These are phyloP conservation scores for Acipenser oxyrinchus DNA, from an alignment of 2,797 vertebrate genomes.

Conservation along the genomic window DNA sequence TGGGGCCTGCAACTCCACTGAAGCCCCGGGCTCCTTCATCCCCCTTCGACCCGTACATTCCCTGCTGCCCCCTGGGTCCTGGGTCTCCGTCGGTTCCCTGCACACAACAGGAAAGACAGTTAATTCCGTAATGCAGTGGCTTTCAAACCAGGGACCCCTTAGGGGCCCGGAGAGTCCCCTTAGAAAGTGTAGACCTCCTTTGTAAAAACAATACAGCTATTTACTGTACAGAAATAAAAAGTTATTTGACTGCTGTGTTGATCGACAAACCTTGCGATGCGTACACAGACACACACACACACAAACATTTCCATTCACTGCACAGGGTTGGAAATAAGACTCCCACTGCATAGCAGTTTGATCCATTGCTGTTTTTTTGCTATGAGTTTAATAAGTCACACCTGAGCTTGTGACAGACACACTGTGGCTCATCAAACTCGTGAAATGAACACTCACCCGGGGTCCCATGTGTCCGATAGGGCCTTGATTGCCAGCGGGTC, in stretches of 20 bases:
- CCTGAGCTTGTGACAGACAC: too few relatives aligned
- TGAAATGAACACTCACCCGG: conserved; percentile 50
- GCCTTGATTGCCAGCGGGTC: conserved; percentile 72
- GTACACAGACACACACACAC: too few relatives aligned
- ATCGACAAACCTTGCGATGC: neutral
- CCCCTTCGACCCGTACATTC: conserved; percentile 84
- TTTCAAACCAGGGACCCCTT: too few relatives aligned
- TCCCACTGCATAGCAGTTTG: too few relatives aligned
- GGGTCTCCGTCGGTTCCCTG: conserved; percentile 80
- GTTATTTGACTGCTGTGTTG: neutral
- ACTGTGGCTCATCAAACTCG: too few relatives aligned
- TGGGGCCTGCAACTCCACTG: conserved; percentile 63
- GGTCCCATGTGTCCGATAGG: conserved; percentile 71
- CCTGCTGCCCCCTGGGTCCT: conserved; percentile 81
- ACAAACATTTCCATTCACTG: neutral
- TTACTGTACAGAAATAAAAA: neutral
- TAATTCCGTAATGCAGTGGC: too few relatives aligned
- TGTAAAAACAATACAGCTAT: neutral
- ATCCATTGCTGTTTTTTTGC: too few relatives aligned
- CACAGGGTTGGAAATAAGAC: too few relatives aligned
- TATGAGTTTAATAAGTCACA: too few relatives aligned
- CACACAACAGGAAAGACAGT: neutral
- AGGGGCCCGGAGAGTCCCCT: too few relatives aligned
- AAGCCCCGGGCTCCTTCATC: conserved; percentile 80
- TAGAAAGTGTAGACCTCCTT: neutral